phyloP scores from a whole-genome alignment of 2,888 invertebrate species.

The Ellobium chinense region DNA sequence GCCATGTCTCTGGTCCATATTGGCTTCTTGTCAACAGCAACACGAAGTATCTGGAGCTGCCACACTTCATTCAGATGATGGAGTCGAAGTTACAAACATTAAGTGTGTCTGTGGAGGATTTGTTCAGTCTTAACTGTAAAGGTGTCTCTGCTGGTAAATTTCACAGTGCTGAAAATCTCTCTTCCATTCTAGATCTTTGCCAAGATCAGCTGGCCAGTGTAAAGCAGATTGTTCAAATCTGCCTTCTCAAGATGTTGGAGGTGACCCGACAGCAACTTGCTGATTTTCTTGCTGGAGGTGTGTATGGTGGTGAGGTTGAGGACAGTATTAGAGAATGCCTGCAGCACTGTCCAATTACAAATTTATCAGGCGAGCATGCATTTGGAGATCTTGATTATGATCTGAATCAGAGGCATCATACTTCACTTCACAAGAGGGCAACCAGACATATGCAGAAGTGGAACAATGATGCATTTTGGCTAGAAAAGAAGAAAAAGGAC shows the following conservation, averaged over 20 bases:
- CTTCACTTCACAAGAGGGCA: not conserved
- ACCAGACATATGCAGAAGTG: not conserved
- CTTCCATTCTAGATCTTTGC: not conserved
- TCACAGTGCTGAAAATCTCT: not conserved
- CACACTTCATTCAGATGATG: not conserved
- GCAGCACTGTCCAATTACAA: not conserved
- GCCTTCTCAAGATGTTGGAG: not conserved
- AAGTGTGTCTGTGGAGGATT: not conserved
- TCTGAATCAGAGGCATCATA: not conserved
- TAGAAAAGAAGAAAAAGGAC: not conserved
- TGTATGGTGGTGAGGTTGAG: not conserved
- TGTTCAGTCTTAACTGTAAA: not conserved
- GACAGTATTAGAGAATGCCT: not conserved
- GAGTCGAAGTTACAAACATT: not conserved
- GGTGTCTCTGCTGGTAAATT: not conserved
- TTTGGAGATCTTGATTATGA: slow-evolving; percentile 9
- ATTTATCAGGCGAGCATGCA: not conserved
- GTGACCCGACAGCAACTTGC: not conserved
- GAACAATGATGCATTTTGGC: not conserved
- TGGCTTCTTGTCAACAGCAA: slow-evolving; percentile 7
- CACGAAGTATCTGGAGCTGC: not conserved
- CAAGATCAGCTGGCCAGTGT: not conserved
- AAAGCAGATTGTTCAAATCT: not conserved
- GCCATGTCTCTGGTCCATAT: not conserved
- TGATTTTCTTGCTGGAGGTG: not conserved